Evolutionary conservation across 2,888 invertebrate genomes (phyloP), one percentile per base, ranked within the genome.

Genomic region (Epinotia demarniana): DNA sequence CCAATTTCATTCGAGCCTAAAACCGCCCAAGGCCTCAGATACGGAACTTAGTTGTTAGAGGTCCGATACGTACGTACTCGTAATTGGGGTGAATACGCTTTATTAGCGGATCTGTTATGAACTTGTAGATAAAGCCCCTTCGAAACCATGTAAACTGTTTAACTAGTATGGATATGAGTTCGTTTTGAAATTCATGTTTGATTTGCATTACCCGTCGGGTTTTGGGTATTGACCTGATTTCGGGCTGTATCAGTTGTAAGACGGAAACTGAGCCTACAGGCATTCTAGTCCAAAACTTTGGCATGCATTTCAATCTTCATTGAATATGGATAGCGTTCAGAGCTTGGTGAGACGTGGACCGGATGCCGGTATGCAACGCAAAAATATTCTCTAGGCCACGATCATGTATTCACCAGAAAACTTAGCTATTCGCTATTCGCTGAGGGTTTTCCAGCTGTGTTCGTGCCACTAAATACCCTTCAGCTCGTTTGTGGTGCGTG

Each of bases 111-210:
- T 85, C 89, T 89, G 84, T 81, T 82, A 80, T 78, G 82, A 86
- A 89, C 86, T 89, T 86, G 82, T 78, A 84, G 85, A 85, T 87
- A 87, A 87, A 87, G 84, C 83, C 81, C 83, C 88, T 85, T 85
- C 86, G 83, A 86, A 86, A 84, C 53, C 80, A 85, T 85, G 82
- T 81, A 83, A 84, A 85, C 84, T 81, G 82, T 83, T 83, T 85
- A 87, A 86, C 87, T 84, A 82, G 81, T 83, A 75, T 82, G 86
- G 86, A 88, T 86, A 85, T 81, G 79, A 86, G 84, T 85, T 85
- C 79, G 79, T 80, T 70, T 78, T 77, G 76, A 77, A 69, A 85
- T 86, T 72, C 64, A 58, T 76, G 63, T 74, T 53, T 43, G 71
- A 66, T 72, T 72, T 67, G 61, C 19, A 73, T 73, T 66, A 49